Evolutionary conservation across 2,797 vertebrate species (phyloP).

Genomic region (Novumbra hubbsi): DNA sequence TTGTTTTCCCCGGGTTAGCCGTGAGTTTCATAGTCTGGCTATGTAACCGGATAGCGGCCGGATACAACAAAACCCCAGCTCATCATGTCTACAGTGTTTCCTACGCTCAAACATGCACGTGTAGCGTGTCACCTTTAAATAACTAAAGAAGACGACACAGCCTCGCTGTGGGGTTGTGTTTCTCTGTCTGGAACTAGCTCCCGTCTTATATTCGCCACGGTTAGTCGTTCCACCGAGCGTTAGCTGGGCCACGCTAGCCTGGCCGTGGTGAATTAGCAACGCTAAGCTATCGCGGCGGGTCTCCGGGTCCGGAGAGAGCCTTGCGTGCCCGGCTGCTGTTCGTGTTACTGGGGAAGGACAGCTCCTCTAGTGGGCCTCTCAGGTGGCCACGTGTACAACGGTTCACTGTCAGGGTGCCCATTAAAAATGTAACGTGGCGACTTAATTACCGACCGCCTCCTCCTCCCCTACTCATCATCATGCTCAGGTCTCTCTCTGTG

Average conservation of each 20-base stretch:
- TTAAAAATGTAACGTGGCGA: constrained; percentile 67
- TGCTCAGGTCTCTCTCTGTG: constrained; percentile 28
- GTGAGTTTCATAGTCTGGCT: constrained; percentile 41
- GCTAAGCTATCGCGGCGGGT: constrained; percentile 24
- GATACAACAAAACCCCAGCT: constrained; percentile 54
- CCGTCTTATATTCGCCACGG: background rate
- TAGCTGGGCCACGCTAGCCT: background rate
- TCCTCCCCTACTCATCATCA: constrained; percentile 44
- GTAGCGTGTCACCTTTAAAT: constrained; percentile 56
- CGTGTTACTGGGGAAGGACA: constrained; percentile 45
- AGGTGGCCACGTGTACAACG: constrained; percentile 46
- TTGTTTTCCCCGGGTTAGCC: constrained; percentile 12
- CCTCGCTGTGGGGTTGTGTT: too few relatives aligned
- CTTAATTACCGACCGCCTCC: constrained; percentile 65
- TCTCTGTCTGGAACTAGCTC: background rate
- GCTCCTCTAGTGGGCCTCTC: constrained; percentile 42
- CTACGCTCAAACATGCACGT: constrained; percentile 57
- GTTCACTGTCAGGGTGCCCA: constrained; percentile 54
- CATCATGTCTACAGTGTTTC: constrained; percentile 61
- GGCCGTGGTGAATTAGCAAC: constrained; percentile 2
- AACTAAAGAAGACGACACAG: background rate
- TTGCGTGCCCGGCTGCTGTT: constrained; percentile 40
- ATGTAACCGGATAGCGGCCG: constrained; percentile 48
- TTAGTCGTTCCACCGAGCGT: background rate
- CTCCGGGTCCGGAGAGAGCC: background rate